A percentile compares a stretch with the other conserved stretches of the same genome.
These are phyloP conservation scores for Gymnarchus niloticus DNA, from an alignment of 2,113 vertebrate species.

Conservation along the genomic window DNA sequence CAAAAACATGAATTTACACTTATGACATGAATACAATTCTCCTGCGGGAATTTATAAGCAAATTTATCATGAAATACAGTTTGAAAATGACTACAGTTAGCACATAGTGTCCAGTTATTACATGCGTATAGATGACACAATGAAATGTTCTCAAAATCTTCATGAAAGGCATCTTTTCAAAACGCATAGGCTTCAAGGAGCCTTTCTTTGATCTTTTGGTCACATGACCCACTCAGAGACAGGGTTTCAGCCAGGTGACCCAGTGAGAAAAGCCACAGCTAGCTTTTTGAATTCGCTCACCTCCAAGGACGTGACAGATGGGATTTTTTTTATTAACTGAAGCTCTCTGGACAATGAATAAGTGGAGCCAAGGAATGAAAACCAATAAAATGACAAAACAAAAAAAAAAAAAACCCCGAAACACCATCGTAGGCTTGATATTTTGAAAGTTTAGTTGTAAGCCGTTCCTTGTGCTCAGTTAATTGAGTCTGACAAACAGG, in stretches of 20 bases:
- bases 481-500: slow-evolving; percentile 52
- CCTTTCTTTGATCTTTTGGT: not conserved
- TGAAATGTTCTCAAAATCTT: not conserved
- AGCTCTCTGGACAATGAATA: not conserved
- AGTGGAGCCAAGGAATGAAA: slow-evolving; percentile 26
- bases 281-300: not conserved
- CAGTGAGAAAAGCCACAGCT: not conserved
- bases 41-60: not conserved
- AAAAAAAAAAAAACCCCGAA: slow-evolving; percentile 24
- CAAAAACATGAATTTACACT: not conserved
- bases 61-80: not conserved
- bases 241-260: not conserved
- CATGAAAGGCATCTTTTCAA: not conserved
- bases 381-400: slow-evolving; percentile 47
- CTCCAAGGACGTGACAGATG: not conserved
- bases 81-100: not conserved
- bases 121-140: not conserved
- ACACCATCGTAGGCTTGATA: slow-evolving; percentile 43
- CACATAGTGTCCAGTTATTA: not conserved
- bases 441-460: slow-evolving; percentile 51
- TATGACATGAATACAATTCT: not conserved
- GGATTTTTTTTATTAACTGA: not conserved
- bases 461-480: slow-evolving; percentile 54
- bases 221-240: not conserved
- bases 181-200: not conserved